Percentiles rank a stretch among this genome's conserved stretches.
Evolutionary conservation across 2,797 vertebrate genomes (phyloP).

Genomic region (Selene dorsalis): DNA sequence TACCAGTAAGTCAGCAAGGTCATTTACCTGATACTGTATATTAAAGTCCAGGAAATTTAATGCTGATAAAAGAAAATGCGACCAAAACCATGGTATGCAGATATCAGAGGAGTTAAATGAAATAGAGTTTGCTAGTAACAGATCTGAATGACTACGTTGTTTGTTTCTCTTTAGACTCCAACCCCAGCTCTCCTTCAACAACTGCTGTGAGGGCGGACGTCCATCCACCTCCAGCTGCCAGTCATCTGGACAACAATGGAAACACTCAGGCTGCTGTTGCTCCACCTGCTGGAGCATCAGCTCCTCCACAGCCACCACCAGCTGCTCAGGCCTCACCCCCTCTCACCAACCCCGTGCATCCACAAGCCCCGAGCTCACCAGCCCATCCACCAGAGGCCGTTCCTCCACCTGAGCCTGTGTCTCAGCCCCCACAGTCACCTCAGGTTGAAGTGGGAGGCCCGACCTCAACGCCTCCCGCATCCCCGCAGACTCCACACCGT

Average conservation of each 20-base stretch:
- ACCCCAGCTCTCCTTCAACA: conserved; percentile 38
- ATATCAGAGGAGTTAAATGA: neutral
- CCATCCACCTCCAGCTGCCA: conserved; percentile 61
- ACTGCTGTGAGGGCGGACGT: conserved; percentile 62
- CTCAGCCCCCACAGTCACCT: conserved; percentile 25
- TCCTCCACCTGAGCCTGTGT: conserved; percentile 32
- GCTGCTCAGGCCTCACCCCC: conserved; percentile 17
- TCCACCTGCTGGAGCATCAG: conserved; percentile 19
- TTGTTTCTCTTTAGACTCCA: conserved; percentile 61
- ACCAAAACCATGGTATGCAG: too few species aligned
- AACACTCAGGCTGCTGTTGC: conserved; percentile 21
- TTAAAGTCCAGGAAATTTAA: neutral
- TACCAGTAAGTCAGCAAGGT: conserved; percentile 64
- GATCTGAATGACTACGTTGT: conserved; percentile 32
- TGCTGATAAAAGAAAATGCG: neutral
- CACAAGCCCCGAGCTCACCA: conserved; percentile 22
- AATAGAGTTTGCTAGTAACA: neutral
- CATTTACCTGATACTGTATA: neutral
- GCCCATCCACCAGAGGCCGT: conserved; percentile 1
- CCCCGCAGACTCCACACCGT: conserved; percentile 17
- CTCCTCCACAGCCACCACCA: conserved; percentile 43
- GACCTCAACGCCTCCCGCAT: conserved; percentile 53
- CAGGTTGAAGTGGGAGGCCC: conserved; percentile 19
- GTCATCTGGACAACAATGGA: conserved; percentile 40
- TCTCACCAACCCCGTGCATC: conserved; percentile 16